Evolutionary conservation across 2,113 vertebrate species (phyloP), one percentile per base, ranked within the genome.

Genomic region (Crotalus helleri): DNA sequence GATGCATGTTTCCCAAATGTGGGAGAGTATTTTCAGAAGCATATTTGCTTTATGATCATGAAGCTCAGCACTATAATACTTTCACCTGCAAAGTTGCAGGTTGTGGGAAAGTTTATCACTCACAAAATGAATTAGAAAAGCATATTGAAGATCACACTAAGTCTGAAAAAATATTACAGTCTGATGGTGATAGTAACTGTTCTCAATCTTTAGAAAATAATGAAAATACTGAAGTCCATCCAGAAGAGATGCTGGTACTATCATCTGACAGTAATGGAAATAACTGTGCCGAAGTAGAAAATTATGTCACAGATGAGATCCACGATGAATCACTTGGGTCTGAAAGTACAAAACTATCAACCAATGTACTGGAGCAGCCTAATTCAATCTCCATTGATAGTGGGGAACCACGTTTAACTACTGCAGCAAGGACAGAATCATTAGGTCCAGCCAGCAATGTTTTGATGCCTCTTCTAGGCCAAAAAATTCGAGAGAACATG

Each of bases 11-110:
- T 98, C 98, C 99, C 59, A 98, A 98, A 91, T 99, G 99, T 94
- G 99, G 99, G 26, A 98, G 98, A 94, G 98, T 99, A 94, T 99
- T 99, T 96, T 98, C 97, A 0, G 98, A 99, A 95, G 98, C 99
- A 23, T 99, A 99, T 93, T 98, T 98, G 95, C 98, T 99, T 0
- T 99, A 99, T 61, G 99, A 99, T 94, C 99, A 99, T 0, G 99
- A 99, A 98, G 98, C 99, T 90, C 99, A 99, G 59, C 99, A 99
- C 98, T 99, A 99, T 96, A 99, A 99, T 94, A 99, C 98, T 0
- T 99, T 98, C 13, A 99, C 99, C 2, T 99, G 99, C 97, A 99
- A 97, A 97, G 96, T 96, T 85, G 94, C 94, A 3, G 98, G 97
- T 93, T 99, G 99, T 92, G 98, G 98, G 24, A 99, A 99, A 93